Conservation (phyloP, 2,113 vertebrate genomes). For the Struthidea cinerea region DNA sequence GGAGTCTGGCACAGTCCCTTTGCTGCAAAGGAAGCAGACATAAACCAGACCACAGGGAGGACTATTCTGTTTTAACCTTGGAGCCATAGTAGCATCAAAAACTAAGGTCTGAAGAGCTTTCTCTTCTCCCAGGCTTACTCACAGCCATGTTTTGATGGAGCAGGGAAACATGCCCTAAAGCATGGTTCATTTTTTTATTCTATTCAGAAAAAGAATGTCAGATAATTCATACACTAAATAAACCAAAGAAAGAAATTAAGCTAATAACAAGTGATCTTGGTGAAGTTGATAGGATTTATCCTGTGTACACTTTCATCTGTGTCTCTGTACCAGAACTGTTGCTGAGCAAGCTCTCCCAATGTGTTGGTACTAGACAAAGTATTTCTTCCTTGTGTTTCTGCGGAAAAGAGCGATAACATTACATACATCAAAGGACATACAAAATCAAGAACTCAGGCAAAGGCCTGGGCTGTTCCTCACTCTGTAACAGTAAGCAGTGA, state of each 20-base stretch:
- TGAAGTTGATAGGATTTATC: background rate
- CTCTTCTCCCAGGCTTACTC: background rate
- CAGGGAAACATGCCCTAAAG: background rate
- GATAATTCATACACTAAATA: background rate
- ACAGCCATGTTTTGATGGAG: background rate
- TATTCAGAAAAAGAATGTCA: background rate
- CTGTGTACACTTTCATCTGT: background rate
- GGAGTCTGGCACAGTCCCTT: background rate
- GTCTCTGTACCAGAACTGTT: background rate
- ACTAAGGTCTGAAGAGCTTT: background rate
- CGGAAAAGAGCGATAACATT: background rate
- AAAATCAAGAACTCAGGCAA: background rate
- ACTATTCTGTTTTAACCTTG: background rate
- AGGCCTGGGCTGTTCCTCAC: background rate
- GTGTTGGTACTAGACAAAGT: background rate
- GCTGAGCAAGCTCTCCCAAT: background rate
- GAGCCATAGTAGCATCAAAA: background rate
- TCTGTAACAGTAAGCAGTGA: background rate
- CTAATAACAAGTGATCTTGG: background rate
- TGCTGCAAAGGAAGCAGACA: background rate
- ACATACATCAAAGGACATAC: background rate
- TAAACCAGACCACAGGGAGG: background rate
- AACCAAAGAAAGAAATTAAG: background rate
- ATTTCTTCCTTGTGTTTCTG: background rate
- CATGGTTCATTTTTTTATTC: background rate